These are phyloP conservation scores for Melinaea menophilus DNA, from an alignment of 2,888 invertebrate genomes.

Conservation along the genomic window DNA sequence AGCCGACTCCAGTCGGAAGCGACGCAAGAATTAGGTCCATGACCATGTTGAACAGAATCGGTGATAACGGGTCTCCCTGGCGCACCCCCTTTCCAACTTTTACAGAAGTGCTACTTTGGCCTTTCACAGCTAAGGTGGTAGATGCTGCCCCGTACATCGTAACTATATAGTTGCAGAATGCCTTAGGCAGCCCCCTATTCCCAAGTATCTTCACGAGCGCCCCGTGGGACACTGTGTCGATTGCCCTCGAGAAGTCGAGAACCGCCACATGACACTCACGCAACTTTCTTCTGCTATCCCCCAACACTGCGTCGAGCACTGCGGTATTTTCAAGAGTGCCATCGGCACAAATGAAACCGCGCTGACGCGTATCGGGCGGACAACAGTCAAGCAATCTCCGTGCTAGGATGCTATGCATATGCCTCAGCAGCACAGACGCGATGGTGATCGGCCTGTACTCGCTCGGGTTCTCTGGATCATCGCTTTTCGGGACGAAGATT, in stretches of 20 bases:
- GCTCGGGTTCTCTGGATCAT: conserved; percentile 30
- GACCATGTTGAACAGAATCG: conserved; percentile 47
- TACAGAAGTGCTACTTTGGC: conserved; percentile 31
- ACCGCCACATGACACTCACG: conserved; percentile 48
- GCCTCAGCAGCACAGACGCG: conserved; percentile 36
- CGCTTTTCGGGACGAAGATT: conserved; percentile 34
- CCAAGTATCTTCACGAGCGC: conserved; percentile 42
- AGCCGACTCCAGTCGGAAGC: conserved; percentile 33
- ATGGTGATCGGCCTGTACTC: conserved; percentile 40
- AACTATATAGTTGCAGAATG: conserved; percentile 41
- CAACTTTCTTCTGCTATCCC: conserved; percentile 34
- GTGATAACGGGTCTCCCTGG: conserved; percentile 56
- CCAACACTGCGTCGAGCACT: conserved; percentile 36
- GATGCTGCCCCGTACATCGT: conserved; percentile 42
- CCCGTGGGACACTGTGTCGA: conserved; percentile 47
- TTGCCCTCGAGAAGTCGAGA: conserved; percentile 60
- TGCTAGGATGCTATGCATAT: conserved; percentile 33
- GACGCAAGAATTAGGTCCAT: conserved; percentile 34
- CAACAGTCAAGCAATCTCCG: conserved; percentile 26
- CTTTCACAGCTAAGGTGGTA: conserved; percentile 37
- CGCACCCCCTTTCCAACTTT: conserved; percentile 47
- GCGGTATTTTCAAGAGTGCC: conserved; percentile 48
- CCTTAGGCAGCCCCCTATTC: conserved; percentile 41
- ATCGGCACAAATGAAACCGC: conserved; percentile 29
- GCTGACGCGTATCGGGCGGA: too few relatives aligned